Evolutionary conservation across 2,113 vertebrate genomes (phyloP), one percentile per base, ranked within the genome.

Genomic region (Macquaria ambigua): DNA sequence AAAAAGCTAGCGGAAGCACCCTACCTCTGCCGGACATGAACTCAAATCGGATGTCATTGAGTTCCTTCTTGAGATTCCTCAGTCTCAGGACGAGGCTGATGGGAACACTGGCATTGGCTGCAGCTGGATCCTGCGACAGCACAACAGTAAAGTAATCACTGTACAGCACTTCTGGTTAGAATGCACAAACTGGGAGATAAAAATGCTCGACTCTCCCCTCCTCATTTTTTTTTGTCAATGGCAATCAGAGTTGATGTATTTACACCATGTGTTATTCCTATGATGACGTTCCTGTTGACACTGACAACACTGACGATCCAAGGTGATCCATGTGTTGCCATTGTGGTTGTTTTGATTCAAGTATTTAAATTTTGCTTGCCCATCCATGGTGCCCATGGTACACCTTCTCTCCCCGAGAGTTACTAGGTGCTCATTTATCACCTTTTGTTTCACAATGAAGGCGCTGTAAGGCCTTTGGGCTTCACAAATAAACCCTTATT

Each of bases 31-130:
- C 98, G 23, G 97, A 97, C 95, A 98, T 98, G 92, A 99, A 99
- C 94, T 99, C 99, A 92, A 99, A 99, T 79, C 98, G 96, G 88
- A 99, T 99, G 93, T 99, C 99, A 74, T 99, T 99, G 86, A 99
- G 97, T 84, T 99, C 99, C 93, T 99, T 99, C 96, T 99, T 99
- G 79, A 96, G 96, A 95, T 99, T 99, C 93, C 99, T 97, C 95
- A 99, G 96, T 94, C 98, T 97, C 87, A 99, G 94, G 18, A 99
- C 98, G 16, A 99, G 96, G 85, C 97, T 98, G 92, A 99, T 98
- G 84, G 97, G 96, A 82, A 97, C 82, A 84, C 96, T 96, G 1
- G 92, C 86, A 68, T 96, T 95, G 9, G 69, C 93, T 68, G 94
- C 88, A 87, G 94, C 80, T 68, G 93, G 92, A 85, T 93, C 95